Base-by-base conservation (phyloP, 35 echinoderm and acorn worm genomes). In the Ptychodera flava region DNA sequence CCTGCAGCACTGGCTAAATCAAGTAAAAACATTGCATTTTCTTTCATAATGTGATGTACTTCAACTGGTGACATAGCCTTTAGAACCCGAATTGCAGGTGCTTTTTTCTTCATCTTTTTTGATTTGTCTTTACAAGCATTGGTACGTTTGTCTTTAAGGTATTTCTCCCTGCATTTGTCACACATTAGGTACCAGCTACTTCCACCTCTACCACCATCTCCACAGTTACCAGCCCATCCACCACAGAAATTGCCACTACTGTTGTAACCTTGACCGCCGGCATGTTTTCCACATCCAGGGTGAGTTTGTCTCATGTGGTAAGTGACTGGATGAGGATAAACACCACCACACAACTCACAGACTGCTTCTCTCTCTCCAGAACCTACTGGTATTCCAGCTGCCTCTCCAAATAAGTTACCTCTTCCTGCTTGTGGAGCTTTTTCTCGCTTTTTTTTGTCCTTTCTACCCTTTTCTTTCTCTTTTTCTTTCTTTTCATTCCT, bases 141-240 rank as follows among this genome's bases (percentile, higher is more conserved):
- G 30, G 94, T 90, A 29, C 94, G 93, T 38, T 90, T 85, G 53
- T 99, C 96, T n/a, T 94, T 88, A 1, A 92, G 92, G 77, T 99
- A 92, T 45, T 92, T 99, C 35, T 93, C 87, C 34, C 89, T 91
- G 82, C 96, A 99, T 35, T 88, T 91, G 75, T 89, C 90, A 86
- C 96, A 99, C 96, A 99, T 99, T 15, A 99, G 86, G 77, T 99
- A 97, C 92, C 95, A 99, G 86, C 93, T 94, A 79, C 92, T 99
- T 16, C 92, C 96, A 22, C 83, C 96, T 15, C 86, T 85, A 1
- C 96, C 93, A 0, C 96, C 92, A 75, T 99, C 96, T 0, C 96
- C 96, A 38, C 95, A 97, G 78, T 94, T 99, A 33, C 96, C 96
- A 14, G 93, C 92, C 93, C 93, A 94, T 1, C 92, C 96, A n/a